phyloP scores from a whole-genome alignment of 2,888 invertebrate species.

The Netelia fuscicornis region DNA sequence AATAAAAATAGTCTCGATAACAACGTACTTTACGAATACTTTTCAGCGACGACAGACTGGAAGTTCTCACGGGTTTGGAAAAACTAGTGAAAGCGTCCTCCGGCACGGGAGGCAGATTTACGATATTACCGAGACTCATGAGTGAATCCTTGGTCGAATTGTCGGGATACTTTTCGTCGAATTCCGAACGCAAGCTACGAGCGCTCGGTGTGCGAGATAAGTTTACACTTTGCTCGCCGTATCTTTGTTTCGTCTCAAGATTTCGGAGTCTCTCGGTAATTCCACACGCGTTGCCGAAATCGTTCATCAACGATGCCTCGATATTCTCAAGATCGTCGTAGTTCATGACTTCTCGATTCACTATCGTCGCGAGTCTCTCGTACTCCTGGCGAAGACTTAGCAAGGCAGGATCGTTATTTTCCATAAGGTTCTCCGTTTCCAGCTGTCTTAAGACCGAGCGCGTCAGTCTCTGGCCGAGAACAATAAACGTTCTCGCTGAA shows the following conservation, averaged over 20 bases:
- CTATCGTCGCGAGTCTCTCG: conserved; percentile 80
- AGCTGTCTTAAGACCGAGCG: conserved; percentile 73
- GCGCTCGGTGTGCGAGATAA: conserved; percentile 74
- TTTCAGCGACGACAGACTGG: conserved; percentile 85
- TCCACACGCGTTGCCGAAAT: conserved; percentile 68
- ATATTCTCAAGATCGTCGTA: conserved; percentile 78
- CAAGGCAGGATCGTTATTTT: conserved; percentile 61
- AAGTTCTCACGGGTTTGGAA: conserved; percentile 83
- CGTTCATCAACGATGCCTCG: conserved; percentile 66
- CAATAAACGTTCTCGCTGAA: conserved; percentile 76
- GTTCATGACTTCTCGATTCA: conserved; percentile 82
- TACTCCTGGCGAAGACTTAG: conserved; percentile 70
- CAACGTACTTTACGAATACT: conserved; percentile 82
- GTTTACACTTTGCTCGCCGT: conserved; percentile 70
- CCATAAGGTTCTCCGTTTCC: conserved; percentile 61
- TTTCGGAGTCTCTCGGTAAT: conserved; percentile 82
- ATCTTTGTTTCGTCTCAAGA: conserved; percentile 77
- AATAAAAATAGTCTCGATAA: neutral
- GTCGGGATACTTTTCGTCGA: conserved; percentile 85
- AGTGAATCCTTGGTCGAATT: conserved; percentile 84
- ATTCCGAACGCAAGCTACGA: conserved; percentile 83
- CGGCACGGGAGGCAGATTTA: conserved; percentile 85
- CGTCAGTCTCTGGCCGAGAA: conserved; percentile 81
- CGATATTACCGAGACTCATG: conserved; percentile 84
- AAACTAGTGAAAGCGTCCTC: conserved; percentile 85